Conservation (phyloP, 2,797 vertebrate species). For the Cuculus canorus region DNA sequence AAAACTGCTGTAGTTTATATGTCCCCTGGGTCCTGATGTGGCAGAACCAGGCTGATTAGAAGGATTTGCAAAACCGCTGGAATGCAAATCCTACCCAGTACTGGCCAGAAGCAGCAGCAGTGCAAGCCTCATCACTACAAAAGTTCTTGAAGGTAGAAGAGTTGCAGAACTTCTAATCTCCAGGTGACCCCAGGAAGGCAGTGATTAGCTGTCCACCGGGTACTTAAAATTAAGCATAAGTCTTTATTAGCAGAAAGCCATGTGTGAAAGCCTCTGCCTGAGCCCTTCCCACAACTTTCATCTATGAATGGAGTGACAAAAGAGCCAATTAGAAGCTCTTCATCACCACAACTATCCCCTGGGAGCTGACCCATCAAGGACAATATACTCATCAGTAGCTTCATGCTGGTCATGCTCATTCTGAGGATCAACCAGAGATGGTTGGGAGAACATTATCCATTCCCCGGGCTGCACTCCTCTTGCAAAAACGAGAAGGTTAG, state of each 20-base stretch:
- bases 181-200: not conserved
- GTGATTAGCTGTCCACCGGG: not conserved
- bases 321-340: not conserved
- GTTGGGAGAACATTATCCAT: not conserved
- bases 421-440: not conserved
- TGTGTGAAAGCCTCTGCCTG: not conserved
- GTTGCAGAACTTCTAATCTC: not conserved
- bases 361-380: not conserved
- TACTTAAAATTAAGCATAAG: not conserved
- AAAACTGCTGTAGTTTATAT: not conserved
- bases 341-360: not conserved
- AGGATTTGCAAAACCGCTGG: not conserved
- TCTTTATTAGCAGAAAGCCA: not conserved
- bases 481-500: not conserved
- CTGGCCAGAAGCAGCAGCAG: not conserved
- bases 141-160: not conserved
- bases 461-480: not conserved
- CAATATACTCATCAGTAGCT: fast-evolving
- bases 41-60: not conserved
- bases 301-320: not conserved
- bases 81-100: not conserved
- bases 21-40: not conserved
- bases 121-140: not conserved
- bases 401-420: not conserved
- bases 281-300: not conserved